Evolutionary conservation across 2,888 invertebrate genomes (phyloP), one percentile per base, ranked within the genome.

Genomic region (Acrocyrtus sp.): DNA sequence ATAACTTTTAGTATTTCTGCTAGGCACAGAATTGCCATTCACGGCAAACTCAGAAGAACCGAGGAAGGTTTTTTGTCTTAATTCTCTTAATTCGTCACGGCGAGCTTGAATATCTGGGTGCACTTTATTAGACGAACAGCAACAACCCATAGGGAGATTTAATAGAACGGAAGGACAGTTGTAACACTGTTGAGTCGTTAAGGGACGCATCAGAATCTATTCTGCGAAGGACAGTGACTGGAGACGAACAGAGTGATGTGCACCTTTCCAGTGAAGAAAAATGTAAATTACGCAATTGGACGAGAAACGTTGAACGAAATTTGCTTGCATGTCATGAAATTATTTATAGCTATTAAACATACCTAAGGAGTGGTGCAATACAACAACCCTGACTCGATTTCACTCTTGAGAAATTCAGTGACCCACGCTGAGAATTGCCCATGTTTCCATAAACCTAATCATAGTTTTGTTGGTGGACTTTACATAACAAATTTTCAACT

Each of bases 131-230:
- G 57, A 58, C 5, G 70, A 72, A 58, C 70, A 72, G 58, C 70
- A 72, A 63, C 70, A 63, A 72, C 70, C 70, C 70, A 72, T 72
- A 72, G 48, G 62, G 43, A 65, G 63, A 26, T 72, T n/a, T n/a
- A n/a, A n/a, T n/a, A n/a, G n/a, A n/a, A n/a, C 63, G 41, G 58
- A 43, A 34, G 47, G 45, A n/a, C n/a, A n/a, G n/a, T n/a, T n/a
- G n/a, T n/a, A 41, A 50, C 47, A 48, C 41, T 26, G n/a, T n/a
- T n/a, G 57, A 58, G 63, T 51, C 57, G 58, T 58, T 56, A 29
- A 45, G 27, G 70, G 63, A 63, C 63, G 70, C 70, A 72, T 72
- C 53, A 72, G 70, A 63, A 62, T 26, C 57, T 29, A 50, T 51
- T 60, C 39, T 48, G 21, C 22, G 22, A 27, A 48, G 21, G 29